These are phyloP conservation scores for Oscheius sp. DNA, from an alignment of 1,140 invertebrate species.

Conservation along the genomic window DNA sequence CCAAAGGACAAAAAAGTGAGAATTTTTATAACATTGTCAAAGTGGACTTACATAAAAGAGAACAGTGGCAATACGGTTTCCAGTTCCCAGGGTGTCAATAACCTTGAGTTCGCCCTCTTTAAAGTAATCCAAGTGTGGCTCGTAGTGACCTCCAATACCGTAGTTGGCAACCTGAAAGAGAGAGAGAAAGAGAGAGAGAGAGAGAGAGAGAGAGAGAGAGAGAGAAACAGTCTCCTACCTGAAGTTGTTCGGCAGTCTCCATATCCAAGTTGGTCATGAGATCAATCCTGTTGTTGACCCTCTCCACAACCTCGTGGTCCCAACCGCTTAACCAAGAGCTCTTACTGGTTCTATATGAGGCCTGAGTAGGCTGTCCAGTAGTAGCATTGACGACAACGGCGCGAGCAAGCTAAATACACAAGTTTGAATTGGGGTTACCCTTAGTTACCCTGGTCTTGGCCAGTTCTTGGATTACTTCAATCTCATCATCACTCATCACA, in stretches of 20 bases:
- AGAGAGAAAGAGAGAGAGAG: neutral
- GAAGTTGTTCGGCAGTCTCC: conserved; percentile 42
- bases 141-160: conserved; percentile 71
- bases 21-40: no score
- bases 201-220: neutral
- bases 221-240: conserved; percentile 8
- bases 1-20: no score
- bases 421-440: neutral
- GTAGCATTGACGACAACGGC: conserved; percentile 93
- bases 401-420: conserved; percentile 74
- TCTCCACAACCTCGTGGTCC: conserved; percentile 75
- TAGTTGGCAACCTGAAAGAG: conserved; percentile 66
- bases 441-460: conserved; percentile 76
- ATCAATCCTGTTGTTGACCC: conserved; percentile 69
- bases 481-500: conserved; percentile 83
- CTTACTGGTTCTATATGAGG: conserved; percentile 93
- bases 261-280: conserved; percentile 57
- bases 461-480: conserved; percentile 79
- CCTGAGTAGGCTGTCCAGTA: conserved; percentile 86
- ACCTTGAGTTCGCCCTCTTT: conserved; percentile 81
- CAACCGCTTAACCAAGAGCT: conserved; percentile 86
- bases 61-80: conserved; percentile 90
- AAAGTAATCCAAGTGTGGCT: conserved; percentile 69
- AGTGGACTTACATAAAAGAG: conserved; percentile 79
- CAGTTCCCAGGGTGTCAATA: conserved; percentile 77